phyloP scores from a whole-genome alignment of 2,113 vertebrate genomes.

The Progne subis region DNA sequence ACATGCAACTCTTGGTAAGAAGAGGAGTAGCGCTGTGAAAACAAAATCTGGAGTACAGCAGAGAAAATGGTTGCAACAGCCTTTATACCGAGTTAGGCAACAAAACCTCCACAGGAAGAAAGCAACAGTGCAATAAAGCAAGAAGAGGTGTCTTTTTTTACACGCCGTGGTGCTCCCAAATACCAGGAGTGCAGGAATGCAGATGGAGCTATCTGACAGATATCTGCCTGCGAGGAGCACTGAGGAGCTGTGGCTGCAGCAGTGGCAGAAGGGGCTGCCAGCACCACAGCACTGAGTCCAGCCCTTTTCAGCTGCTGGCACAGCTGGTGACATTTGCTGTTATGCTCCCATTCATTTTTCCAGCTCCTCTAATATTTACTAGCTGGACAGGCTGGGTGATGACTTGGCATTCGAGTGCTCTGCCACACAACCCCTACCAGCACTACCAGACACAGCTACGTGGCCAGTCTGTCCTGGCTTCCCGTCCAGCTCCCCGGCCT shows the following conservation, averaged over 20 bases:
- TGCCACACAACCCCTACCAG: background rate
- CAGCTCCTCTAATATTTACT: background rate
- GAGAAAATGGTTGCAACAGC: background rate
- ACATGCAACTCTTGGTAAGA: background rate
- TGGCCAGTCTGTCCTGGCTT: background rate
- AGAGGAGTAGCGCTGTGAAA: background rate
- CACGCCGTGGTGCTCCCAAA: background rate
- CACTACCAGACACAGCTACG: fast-evolving
- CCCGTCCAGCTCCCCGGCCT: fast-evolving
- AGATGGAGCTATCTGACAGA: background rate
- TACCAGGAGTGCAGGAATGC: background rate
- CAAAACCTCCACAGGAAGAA: background rate
- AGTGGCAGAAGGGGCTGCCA: background rate
- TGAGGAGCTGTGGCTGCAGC: background rate
- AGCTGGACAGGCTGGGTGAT: background rate
- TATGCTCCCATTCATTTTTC: background rate
- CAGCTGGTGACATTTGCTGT: background rate
- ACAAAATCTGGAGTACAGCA: background rate
- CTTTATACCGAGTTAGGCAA: background rate
- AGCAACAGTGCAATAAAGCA: background rate
- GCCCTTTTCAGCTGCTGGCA: background rate
- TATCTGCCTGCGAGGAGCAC: background rate
- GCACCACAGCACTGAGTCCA: background rate
- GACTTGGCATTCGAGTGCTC: background rate
- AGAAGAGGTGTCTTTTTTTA: background rate